These are phyloP conservation scores for Mechanitis messenoides DNA, from an alignment of 2,888 invertebrate genomes.

Conservation along the genomic window DNA sequence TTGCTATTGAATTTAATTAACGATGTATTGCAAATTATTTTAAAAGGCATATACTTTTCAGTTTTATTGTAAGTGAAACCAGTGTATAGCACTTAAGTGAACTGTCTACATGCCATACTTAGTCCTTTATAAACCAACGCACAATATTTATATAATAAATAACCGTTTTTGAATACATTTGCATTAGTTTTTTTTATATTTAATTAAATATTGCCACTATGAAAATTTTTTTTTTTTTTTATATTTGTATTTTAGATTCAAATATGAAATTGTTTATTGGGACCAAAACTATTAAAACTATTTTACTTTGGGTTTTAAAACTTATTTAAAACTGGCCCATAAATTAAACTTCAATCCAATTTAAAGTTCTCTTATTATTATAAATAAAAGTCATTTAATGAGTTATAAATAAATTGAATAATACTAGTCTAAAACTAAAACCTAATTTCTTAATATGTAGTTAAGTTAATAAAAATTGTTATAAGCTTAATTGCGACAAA, in stretches of 20 bases:
- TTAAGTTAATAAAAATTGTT: too few species aligned
- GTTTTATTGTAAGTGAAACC: conserved; percentile 2
- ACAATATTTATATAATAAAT: conserved; percentile 32
- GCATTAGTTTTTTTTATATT: conserved; percentile 23
- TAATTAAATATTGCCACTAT: not conserved
- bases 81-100: conserved; percentile 18
- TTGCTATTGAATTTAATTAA: conserved; percentile 44
- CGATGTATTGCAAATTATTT: conserved; percentile 35
- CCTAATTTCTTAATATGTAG: too few species aligned
- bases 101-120: conserved; percentile 26
- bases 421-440: too few species aligned
- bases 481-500: too few species aligned
- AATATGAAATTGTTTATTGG: conserved; percentile 1
- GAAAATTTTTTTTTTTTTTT: not conserved
- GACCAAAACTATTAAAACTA: not conserved
- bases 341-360: too few species aligned
- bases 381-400: not conserved
- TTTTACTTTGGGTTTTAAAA: not conserved
- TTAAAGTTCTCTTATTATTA: not conserved
- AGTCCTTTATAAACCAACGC: conserved; percentile 30
- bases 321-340: too few species aligned
- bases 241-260: not conserved
- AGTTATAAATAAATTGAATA: not conserved
- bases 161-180: conserved; percentile 27
- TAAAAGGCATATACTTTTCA: conserved; percentile 24